A percentile compares a stretch with the other conserved stretches of the same genome.
Evolutionary conservation across 2,888 invertebrate genomes (phyloP).

Genomic region (Bursaphelenchus okinawaensis): DNA sequence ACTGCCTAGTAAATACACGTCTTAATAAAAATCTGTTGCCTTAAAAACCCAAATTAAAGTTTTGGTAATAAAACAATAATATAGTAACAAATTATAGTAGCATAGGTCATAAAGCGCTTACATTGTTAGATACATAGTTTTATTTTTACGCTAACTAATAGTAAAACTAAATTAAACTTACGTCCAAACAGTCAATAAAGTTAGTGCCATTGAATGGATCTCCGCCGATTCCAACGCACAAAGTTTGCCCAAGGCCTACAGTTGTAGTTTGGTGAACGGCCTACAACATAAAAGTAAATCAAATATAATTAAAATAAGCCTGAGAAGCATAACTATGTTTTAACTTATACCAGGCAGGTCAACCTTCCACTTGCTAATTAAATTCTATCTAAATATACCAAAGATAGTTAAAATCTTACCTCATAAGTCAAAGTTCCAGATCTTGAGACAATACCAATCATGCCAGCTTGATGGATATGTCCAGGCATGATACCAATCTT

Average conservation of each 20-base stretch:
- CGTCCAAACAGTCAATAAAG: slow-evolving; percentile 92
- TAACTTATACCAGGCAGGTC: slow-evolving; percentile 72
- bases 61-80: too few species aligned
- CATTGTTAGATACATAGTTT: too few species aligned
- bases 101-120: too few species aligned
- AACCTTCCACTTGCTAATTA: slow-evolving; percentile 70
- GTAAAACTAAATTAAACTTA: slow-evolving; percentile 1
- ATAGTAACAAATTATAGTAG: too few species aligned
- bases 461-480: slow-evolving; percentile 34
- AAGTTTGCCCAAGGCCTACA: slow-evolving; percentile 68
- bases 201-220: slow-evolving; percentile 99
- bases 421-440: slow-evolving; percentile 98
- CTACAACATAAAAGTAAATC: slow-evolving; percentile 2
- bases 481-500: slow-evolving; percentile 98
- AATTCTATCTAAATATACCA: not conserved
- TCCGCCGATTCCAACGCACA: slow-evolving; percentile 97
- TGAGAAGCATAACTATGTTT: not conserved
- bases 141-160: not conserved
- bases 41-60: too few species aligned
- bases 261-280: slow-evolving; percentile 95
- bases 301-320: not conserved
- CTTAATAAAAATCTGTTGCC: too few species aligned
- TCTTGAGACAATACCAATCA: slow-evolving; percentile 76
- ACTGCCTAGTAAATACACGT: too few species aligned
- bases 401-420: slow-evolving; percentile 34